Evolutionary conservation across 2,888 invertebrate genomes (phyloP).

Genomic region (Vandiemenella viatica): DNA sequence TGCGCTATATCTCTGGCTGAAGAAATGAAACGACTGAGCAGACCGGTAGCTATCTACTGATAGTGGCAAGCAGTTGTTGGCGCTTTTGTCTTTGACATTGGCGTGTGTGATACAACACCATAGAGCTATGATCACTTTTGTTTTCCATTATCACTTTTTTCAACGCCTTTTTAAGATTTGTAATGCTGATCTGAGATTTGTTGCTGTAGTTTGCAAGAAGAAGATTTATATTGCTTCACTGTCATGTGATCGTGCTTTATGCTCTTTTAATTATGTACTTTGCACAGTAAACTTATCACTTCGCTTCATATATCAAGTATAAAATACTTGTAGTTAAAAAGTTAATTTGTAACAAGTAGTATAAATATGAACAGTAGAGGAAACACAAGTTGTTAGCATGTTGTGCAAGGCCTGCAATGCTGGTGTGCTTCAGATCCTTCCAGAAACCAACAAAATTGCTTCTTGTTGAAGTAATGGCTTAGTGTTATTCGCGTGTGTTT

Average conservation of each 20-base stretch:
- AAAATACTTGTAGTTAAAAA: slow-evolving; percentile 8
- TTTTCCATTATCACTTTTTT: too few relatives aligned
- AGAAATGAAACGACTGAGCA: too few relatives aligned
- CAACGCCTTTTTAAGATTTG: slow-evolving; percentile 20
- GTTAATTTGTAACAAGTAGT: slow-evolving; percentile 11
- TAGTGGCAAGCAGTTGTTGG: too few relatives aligned
- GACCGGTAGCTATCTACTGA: too few relatives aligned
- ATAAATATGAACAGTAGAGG: slow-evolving; percentile 17
- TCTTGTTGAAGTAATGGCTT: slow-evolving; percentile 2
- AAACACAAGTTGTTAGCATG: slow-evolving; percentile 33
- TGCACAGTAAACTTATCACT: slow-evolving; percentile 16
- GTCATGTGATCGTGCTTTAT: slow-evolving; percentile 19
- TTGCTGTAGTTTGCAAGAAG: slow-evolving; percentile 12
- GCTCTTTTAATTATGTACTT: slow-evolving; percentile 16
- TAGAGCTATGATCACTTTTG: too few relatives aligned
- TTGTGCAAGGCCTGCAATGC: slow-evolving; percentile 28
- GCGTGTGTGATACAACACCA: too few relatives aligned
- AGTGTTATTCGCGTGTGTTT: slow-evolving; percentile 9
- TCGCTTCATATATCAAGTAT: slow-evolving; percentile 11
- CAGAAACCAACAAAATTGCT: slow-evolving; percentile 10
- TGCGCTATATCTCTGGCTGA: too few relatives aligned
- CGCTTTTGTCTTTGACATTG: too few relatives aligned
- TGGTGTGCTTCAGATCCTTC: slow-evolving; percentile 16
- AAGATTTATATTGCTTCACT: slow-evolving; percentile 12
- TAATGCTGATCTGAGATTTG: background rate